Base-by-base conservation (phyloP, 2,797 vertebrate species). In the Poeciliopsis gracilis region DNA sequence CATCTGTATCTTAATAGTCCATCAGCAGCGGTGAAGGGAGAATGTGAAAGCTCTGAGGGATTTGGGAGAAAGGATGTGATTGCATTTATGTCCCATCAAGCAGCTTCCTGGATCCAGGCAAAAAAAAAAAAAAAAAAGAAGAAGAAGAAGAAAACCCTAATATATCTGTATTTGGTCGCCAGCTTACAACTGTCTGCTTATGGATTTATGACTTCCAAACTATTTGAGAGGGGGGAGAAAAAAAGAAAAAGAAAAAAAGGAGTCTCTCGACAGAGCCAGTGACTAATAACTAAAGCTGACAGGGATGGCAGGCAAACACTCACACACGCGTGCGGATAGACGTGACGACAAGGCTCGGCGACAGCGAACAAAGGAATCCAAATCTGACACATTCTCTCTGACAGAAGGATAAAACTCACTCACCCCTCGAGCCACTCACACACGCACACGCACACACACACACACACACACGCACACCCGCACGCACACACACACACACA, bases 271-370 rank as follows among this genome's bases (percentile, higher is more conserved):
- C 93, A 92, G 91, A 94, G 90, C 88, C 89, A 92, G 92, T 94
- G 94, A 95, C 94, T 95, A 95, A 95, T 95, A 95, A 94, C 93
- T 95, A 95, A 95, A 95, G 93, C 93, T 87, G 94, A 95, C 94
- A 95, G 92, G 88, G 86, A 93, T 91, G 91, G 91, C 91, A 90
- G 83, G 84, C 88, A 90, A 88, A 91, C 89, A 86, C 87, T 88
- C 89, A 86, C 80, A 66, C 51, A 81, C 75, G 85, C 79, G 66
- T 69, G 36, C 28, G 69, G 85, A 91, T 80, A 94, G 89, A 93
- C 88, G 69, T 79, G 87, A 83, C 82, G 87, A 89, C 92, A 90
- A 92, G 93, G 84, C 90, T 84, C 85, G 72, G 88, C 91, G 89
- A 92, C 90, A 89, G 81, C 83, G 91, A 96, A 96, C 94, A 95